Evolutionary conservation across 2,113 vertebrate genomes (phyloP), one percentile per base, ranked within the genome.

Genomic region (Ameiurus melas): DNA sequence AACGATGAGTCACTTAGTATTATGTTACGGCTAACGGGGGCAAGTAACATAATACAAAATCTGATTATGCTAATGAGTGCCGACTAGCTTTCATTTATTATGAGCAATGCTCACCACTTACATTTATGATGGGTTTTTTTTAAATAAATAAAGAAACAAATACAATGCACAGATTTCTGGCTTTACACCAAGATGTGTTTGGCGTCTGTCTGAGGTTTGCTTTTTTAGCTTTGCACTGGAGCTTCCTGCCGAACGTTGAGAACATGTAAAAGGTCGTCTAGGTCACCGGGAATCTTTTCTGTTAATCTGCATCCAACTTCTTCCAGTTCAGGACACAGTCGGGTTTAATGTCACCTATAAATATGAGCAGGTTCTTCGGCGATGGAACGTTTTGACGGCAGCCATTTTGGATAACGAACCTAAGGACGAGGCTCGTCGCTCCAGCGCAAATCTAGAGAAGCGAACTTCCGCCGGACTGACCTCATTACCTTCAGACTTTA

Each of bases 1-100:
- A 84, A 27, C 55, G 36, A 83, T 73, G 73, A 86, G 68, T 60
- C 51, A 64, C 60, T 39, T 83, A 27, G 75, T 60, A 78, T 30
- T 30, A 19, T 77, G 43, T 60, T n/a, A 62, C 27, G n/a, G 85
- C 27, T 19, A 17, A 9, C 19, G 20, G 22, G 47, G 51, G 68
- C 17, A 13, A 77, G 39, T 20, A 85, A 73, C n/a, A 30, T 3
- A 33, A 73, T 16, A 75, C 25, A 4, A 78, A n/a, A 78, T 16
- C 43, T 1, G 43, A 53, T 53, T 51, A 53, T n/a, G 33, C 2
- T 16, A 55, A 53, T 51, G 39, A 36, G n/a, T 71, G 17, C 68
- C 10, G 6, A 55, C 9, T 58, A 9, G 51, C 20, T 75, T 36
- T 36, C 33, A 27, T 75, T 55, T 85, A 70, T 70, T 71, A 12